Base-by-base conservation (phyloP, 2,797 vertebrate genomes). In the Tokudaia tokunoshimensis region DNA sequence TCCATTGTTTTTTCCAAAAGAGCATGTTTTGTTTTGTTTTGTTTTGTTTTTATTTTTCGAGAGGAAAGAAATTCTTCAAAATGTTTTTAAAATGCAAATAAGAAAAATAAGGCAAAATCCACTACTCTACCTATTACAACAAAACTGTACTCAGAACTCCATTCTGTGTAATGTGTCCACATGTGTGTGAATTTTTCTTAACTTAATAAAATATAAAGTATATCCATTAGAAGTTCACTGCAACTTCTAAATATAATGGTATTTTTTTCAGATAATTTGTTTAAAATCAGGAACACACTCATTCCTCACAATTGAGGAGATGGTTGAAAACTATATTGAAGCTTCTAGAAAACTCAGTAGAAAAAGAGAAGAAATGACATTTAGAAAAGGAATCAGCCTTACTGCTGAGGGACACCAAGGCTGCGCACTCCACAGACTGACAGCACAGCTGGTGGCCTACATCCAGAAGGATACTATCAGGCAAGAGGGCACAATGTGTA, bases 231-330 rank as follows among this genome's bases (percentile, higher is more conserved):
- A 93, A 85, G 78, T 87, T 31, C 78, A 83, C 19, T 88, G 6
- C 10, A 94, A 89, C 92, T 91, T 44, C 20, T 34, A 65, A 26
- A 83, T 37, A 12, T 14, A 52, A 24, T 4, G 3, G 19, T n/a
- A 63, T 3, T 12, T 83, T 65, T 67, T 67, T 24, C 12, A 67
- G 61, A 52, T 67, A 76, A 24, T 94, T 29, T 52, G 9, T 92
- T 93, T 93, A 89, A 78, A 95, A 67, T 76, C 17, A 95, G 37
- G 24, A 26, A 90, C n/a, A 93, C 82, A 79, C 74, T 10, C 59
- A 72, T n/a, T 88, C 26, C 14, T 92, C 72, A 47, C 5, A 74
- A 29, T 75, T 86, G 76, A 15, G 74, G 44, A 79, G 26, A 84
- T 19, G 44, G 44, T 37, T 89, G 34, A 52, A 97, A 94, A 94